These are phyloP conservation scores for Myotis findleyi DNA, from an alignment of 2,797 vertebrate species.

Conservation along the genomic window DNA sequence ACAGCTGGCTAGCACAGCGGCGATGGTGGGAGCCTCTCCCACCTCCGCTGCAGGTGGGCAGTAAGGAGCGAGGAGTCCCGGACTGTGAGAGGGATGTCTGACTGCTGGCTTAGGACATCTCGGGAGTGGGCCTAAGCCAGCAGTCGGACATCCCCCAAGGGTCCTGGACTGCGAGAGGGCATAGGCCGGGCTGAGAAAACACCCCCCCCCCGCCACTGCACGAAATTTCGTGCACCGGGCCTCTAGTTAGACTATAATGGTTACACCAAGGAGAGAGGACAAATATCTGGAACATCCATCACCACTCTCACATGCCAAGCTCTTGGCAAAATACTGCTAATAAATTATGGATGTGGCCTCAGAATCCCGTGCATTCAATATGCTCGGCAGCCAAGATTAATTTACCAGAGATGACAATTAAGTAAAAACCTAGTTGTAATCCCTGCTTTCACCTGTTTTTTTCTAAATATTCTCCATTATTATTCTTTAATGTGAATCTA, in stretches of 20 bases:
- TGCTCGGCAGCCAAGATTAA: background rate
- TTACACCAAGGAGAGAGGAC: background rate
- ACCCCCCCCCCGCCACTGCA: no score
- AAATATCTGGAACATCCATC: background rate
- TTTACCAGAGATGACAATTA: background rate
- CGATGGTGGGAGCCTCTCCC: no score
- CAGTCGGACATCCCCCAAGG: no score
- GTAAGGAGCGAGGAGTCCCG: no score
- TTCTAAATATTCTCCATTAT: background rate
- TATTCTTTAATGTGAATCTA: background rate
- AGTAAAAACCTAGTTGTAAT: background rate
- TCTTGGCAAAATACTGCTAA: background rate
- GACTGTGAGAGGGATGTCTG: no score
- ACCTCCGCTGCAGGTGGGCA: no score
- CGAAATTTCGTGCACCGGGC: no score
- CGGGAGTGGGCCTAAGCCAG: no score
- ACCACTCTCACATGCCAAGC: background rate
- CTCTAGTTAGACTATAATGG: background rate
- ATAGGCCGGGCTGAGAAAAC: no score
- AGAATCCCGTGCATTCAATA: background rate
- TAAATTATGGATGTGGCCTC: background rate
- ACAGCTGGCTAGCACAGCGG: no score
- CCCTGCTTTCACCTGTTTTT: constrained; percentile 1
- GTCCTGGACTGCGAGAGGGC: no score
- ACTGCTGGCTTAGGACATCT: no score